Evolutionary conservation across 2,888 invertebrate genomes (phyloP).

Genomic region (Chloroclystis v-ata): DNA sequence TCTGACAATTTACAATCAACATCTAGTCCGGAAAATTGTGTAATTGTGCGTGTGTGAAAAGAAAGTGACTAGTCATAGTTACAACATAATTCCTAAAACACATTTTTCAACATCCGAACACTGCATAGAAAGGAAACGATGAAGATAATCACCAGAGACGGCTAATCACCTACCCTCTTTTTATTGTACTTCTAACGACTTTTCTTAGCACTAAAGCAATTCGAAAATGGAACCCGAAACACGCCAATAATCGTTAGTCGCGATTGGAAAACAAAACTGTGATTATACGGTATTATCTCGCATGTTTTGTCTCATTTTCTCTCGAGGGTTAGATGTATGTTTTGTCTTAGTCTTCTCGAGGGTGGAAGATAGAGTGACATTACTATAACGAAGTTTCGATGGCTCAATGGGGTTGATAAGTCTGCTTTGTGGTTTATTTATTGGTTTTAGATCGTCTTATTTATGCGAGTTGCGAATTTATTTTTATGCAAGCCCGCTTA

Average conservation of each 20-base stretch:
- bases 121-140: slow-evolving; percentile 12
- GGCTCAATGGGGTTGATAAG: slow-evolving; percentile 33
- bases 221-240: slow-evolving; percentile 77
- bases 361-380: slow-evolving; percentile 68
- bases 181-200: slow-evolving; percentile 75
- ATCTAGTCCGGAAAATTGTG: no score
- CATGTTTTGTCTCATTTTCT: slow-evolving; percentile 45
- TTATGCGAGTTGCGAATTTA: slow-evolving; percentile 2
- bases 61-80: no score
- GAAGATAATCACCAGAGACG: slow-evolving; percentile 37
- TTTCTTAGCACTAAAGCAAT: slow-evolving; percentile 72
- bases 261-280: slow-evolving; percentile 84
- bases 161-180: slow-evolving; percentile 59
- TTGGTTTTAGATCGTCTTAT: slow-evolving; percentile 12
- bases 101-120: slow-evolving; percentile 1
- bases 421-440: slow-evolving; percentile 19
- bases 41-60: no score
- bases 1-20: no score
- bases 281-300: slow-evolving; percentile 78
- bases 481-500: no score
- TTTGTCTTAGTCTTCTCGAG: slow-evolving; percentile 54
- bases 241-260: slow-evolving; percentile 82
- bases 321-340: slow-evolving; percentile 34
- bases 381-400: slow-evolving; percentile 78
- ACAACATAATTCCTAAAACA: background rate